Base-by-base conservation (phyloP, 2,797 vertebrate species). In the Neosilurus mollespiculum region DNA sequence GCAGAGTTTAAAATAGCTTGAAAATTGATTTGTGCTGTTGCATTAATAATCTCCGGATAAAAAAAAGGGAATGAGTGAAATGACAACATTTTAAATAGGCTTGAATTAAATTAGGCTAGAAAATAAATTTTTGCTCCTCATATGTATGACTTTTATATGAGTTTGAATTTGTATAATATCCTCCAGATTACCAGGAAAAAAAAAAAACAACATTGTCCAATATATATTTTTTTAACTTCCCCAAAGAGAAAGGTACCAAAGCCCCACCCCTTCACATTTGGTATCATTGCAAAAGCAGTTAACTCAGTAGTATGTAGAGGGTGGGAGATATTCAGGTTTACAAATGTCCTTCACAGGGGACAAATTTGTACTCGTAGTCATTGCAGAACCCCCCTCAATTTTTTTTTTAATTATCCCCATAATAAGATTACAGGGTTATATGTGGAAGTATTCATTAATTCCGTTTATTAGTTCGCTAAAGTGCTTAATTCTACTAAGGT, bases 1-100 rank as follows among this genome's bases (percentile, higher is more conserved):
- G 69, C 14, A 75, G 37, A 71, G 24, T 78, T 67, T 59, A 76
- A 84, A 84, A 80, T 56, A 81, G 37, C 71, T 61, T 79, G 34
- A 20, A 83, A 83, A 83, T 72, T 76, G 26, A 14, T 73, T 77
- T 76, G 22, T 71, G 22, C 30, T 81, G 37, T 65, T 58, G 12
- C 58, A 26, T 67, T 75, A 16, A 64, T n/a, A 24, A 14, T 84
- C 14, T 24, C 54, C 34, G n/a, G 49, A 49, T 71, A 54, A 71
- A 51, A 22, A 76, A 20, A 49, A 30, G 30, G 43, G 37, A 64
- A 61, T 37, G 34, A 58, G 58, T 8, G 3, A 59, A 75, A 26
- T 56, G 51, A 22, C 26, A 30, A 24, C 15, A 18, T 70, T 83
- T 18, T 66, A 2, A 51, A 53, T 14, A 53, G 34, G 22, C 9